Base-by-base conservation (phyloP, 1,140 invertebrate species). In the Lepidurus packardi region DNA sequence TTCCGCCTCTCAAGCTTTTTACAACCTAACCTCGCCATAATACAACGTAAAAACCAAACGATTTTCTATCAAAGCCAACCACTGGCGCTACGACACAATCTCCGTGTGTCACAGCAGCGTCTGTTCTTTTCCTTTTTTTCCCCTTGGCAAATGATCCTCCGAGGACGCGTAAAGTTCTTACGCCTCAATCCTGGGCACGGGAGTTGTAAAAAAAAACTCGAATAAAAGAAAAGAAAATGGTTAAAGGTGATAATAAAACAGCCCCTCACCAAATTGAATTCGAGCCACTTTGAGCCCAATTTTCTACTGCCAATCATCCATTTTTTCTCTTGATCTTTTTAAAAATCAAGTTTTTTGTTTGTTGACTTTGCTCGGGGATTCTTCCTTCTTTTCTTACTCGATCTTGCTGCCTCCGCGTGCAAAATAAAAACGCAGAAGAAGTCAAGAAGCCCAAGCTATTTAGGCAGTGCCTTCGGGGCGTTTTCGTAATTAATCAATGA, bases 401-500 rank as follows among this genome's bases (percentile, higher is more conserved):
- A 34, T 34, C 3, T 34, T 34, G 34, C 34, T 34, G 34, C 53
- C 53, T 11, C 1, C 21, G 4, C 53, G 1, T 47, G 45, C 10
- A 16, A 16, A 47, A 47, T 47, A 47, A 47, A 47, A 47, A 47
- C 10, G 9, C 6, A 16, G 5, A 65, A 65, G 21, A 21, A 65
- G 13, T 65, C 16, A 65, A 65, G 8, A 65, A 34, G 34, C 34
- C 34, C 53, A 13, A 13, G 13, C 21, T n/a, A 65, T 65, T 65
- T 65, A 47, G 45, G 16, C 10, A 6, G 8, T 65, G 53, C 53
- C 53, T 65, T 21, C 53, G 21, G 53, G 53, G 53, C 53, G 9
- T 65, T 65, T 65, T 65, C 16, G 53, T 65, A 65, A 65, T 65
- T 65, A 65, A 65, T 65, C 53, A 65, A 65, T 65, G 53, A 65